These are phyloP conservation scores for Epirrhoe tristata DNA, from an alignment of 2,888 invertebrate species.

Conservation along the genomic window DNA sequence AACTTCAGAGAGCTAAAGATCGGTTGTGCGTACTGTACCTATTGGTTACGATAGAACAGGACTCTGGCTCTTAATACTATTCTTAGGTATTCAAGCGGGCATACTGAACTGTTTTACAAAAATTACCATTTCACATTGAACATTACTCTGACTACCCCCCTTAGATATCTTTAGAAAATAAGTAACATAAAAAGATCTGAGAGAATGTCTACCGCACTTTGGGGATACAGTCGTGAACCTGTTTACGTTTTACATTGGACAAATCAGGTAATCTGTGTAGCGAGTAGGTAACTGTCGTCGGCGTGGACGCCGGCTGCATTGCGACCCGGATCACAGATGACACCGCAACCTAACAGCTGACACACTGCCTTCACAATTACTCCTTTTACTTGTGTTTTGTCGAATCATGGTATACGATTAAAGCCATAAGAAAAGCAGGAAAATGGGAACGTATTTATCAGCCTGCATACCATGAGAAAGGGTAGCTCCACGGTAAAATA, in stretches of 20 bases:
- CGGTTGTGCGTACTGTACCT: no score
- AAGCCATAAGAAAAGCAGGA: slow-evolving; percentile 9
- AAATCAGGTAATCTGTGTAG: slow-evolving; percentile 2
- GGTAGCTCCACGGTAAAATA: no score
- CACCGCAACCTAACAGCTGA: slow-evolving; percentile 61
- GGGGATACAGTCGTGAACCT: no score
- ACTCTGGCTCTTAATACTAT: no score
- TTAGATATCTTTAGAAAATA: no score
- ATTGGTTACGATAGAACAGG: no score
- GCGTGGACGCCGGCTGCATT: slow-evolving; percentile 37
- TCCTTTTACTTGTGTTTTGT: slow-evolving; percentile 39
- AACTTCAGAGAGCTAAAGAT: no score
- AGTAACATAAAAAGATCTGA: no score
- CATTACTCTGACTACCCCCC: no score
- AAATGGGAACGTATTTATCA: not conserved
- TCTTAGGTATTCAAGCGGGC: not conserved
- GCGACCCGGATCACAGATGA: slow-evolving; percentile 78
- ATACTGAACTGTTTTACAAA: not conserved
- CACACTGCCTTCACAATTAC: slow-evolving; percentile 60
- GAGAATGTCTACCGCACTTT: no score
- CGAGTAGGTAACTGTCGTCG: slow-evolving; percentile 13
- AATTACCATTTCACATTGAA: not conserved
- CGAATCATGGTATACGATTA: slow-evolving; percentile 17
- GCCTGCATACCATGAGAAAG: no score
- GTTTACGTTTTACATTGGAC: no score